Conservation (phyloP, 2,888 invertebrate species). For the Dynastes tityus region DNA sequence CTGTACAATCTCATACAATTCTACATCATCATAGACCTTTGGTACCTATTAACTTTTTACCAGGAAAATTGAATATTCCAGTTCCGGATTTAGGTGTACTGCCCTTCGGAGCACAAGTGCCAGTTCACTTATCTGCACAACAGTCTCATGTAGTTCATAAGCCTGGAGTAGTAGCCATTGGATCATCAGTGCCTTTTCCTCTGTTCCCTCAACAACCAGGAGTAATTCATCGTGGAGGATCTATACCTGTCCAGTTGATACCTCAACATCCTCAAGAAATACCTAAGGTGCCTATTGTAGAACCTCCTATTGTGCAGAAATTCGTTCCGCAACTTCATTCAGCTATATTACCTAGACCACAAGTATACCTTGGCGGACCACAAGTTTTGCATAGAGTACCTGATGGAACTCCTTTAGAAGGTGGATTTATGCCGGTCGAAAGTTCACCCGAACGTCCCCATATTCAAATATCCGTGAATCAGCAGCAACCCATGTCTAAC, state of each 20-base stretch:
- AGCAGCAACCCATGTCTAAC: background rate
- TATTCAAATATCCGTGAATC: conserved; percentile 28
- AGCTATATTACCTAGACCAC: conserved; percentile 27
- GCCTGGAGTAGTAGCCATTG: conserved; percentile 38
- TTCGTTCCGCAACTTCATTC: conserved; percentile 40
- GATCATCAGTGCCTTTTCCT: conserved; percentile 46
- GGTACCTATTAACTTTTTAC: conserved; percentile 46
- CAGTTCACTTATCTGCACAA: conserved; percentile 45
- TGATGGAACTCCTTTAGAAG: conserved; percentile 4
- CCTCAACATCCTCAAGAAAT: conserved; percentile 17
- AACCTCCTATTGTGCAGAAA: conserved; percentile 35
- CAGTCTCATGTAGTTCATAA: conserved; percentile 38
- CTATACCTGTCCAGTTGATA: background rate
- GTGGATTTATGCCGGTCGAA: conserved; percentile 42
- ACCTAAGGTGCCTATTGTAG: conserved; percentile 16
- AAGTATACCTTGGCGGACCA: conserved; percentile 24
- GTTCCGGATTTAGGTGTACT: conserved; percentile 50
- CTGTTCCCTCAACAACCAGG: conserved; percentile 34
- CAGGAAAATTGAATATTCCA: conserved; percentile 45
- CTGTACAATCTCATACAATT: conserved; percentile 29
- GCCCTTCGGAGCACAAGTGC: conserved; percentile 49
- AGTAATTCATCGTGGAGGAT: conserved; percentile 18
- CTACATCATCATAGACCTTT: conserved; percentile 24
- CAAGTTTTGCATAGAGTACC: background rate
- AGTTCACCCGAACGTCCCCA: background rate